phyloP scores from a whole-genome alignment of 2,113 vertebrate genomes.

The Tympanuchus pallidicinctus region DNA sequence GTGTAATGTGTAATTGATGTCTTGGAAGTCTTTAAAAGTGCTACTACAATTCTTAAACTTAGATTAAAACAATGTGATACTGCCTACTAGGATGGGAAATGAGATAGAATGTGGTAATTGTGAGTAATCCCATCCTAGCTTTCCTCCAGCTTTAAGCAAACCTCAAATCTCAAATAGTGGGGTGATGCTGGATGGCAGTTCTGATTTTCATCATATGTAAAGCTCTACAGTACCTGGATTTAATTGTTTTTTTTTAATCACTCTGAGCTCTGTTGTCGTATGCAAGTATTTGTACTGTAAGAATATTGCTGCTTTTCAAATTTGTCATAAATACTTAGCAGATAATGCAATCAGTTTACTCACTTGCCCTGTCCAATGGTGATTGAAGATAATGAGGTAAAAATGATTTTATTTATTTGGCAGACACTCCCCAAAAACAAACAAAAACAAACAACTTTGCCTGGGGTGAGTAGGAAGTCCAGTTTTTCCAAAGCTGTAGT shows the following conservation, averaged over 20 bases:
- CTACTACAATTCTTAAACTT: background rate
- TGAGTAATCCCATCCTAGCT: background rate
- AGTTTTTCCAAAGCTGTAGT: constrained; percentile 72
- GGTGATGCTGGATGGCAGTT: constrained; percentile 9
- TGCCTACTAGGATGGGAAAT: constrained; percentile 5
- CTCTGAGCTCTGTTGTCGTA: constrained; percentile 22
- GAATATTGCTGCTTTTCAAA: constrained; percentile 60
- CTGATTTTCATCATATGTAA: constrained; percentile 3
- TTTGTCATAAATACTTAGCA: constrained; percentile 54
- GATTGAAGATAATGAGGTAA: constrained; percentile 74
- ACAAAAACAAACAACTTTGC: constrained; percentile 74
- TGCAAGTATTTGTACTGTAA: constrained; percentile 59
- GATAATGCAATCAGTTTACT: constrained; percentile 67
- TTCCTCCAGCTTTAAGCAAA: background rate
- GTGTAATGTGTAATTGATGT: constrained; percentile 23
- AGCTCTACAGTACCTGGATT: constrained; percentile 24
- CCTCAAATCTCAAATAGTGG: background rate
- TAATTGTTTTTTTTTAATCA: constrained; percentile 13
- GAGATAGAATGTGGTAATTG: background rate
- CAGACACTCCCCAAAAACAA: constrained; percentile 72
- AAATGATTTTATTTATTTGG: constrained; percentile 76
- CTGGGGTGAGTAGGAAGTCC: constrained; percentile 72
- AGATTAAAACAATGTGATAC: background rate
- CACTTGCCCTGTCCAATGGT: constrained; percentile 71
- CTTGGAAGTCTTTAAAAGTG: constrained; percentile 3